Conservation (phyloP, 2,113 vertebrate genomes). For the Gorsachius goisagi region DNA sequence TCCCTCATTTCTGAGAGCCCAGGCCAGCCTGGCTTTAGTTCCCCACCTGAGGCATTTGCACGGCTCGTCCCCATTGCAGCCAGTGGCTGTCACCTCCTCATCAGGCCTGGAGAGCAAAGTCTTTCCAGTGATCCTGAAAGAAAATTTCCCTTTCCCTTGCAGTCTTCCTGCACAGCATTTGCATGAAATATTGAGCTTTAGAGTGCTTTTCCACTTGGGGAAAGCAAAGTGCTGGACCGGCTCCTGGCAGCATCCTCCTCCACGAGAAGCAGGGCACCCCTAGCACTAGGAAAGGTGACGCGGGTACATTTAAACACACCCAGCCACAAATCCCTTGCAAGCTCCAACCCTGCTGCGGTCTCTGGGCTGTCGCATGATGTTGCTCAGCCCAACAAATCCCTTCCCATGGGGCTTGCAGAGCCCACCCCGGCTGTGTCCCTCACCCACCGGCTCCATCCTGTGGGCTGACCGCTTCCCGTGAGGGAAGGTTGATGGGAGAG, state of each 20-base stretch:
- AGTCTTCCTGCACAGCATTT: not conserved
- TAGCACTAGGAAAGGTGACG: not conserved
- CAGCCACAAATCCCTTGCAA: not conserved
- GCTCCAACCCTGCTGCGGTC: not conserved
- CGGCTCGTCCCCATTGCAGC: rapidly evolving
- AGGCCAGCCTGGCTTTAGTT: not conserved
- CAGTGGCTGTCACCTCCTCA: rapidly evolving
- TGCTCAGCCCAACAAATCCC: not conserved
- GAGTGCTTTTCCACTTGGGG: not conserved
- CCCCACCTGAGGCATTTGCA: not conserved
- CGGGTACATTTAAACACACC: not conserved
- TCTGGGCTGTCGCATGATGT: rapidly evolving
- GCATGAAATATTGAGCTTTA: not conserved
- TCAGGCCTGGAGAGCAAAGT: not conserved
- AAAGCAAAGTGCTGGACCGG: not conserved
- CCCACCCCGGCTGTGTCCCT: rapidly evolving
- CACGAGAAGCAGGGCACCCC: not conserved
- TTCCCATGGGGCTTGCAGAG: not conserved
- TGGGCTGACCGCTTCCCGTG: not conserved
- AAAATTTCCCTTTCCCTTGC: not conserved
- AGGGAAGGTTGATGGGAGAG: not conserved
- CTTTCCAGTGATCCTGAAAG: not conserved
- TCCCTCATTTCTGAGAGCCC: not conserved
- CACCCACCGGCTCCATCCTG: rapidly evolving
- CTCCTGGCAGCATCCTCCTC: not conserved